Percentiles rank a stretch among this genome's conserved stretches.
Evolutionary conservation across 2,113 vertebrate genomes (phyloP).

Genomic region (Nymphicus hollandicus): DNA sequence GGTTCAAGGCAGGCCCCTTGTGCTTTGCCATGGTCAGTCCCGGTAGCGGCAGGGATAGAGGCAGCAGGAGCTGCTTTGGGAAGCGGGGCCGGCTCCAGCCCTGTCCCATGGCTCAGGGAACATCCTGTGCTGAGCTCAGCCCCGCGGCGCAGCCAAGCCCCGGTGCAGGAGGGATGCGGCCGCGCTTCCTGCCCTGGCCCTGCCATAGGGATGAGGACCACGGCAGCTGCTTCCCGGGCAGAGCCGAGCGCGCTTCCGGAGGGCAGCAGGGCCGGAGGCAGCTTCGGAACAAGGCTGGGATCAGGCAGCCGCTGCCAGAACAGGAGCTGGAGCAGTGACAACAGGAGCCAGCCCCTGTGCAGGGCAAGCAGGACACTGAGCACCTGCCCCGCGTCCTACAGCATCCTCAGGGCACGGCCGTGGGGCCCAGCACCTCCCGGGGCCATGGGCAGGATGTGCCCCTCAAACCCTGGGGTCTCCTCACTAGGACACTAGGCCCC

Average conservation of each 20-base stretch:
- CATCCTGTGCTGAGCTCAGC: slow-evolving; percentile 11
- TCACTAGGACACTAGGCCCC: neutral
- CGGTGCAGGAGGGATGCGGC: neutral
- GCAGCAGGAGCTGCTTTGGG: neutral
- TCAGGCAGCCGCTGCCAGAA: neutral
- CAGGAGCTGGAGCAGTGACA: fast-evolving
- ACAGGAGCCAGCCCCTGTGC: neutral
- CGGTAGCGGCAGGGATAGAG: neutral
- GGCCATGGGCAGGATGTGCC: neutral
- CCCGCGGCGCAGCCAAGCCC: neutral
- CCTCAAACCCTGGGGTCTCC: fast-evolving
- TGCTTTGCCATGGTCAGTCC: fast-evolving
- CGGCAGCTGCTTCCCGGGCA: slow-evolving; percentile 9
- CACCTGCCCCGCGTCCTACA: neutral
- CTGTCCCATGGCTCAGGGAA: neutral
- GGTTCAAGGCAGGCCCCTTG: fast-evolving
- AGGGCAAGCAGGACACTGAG: neutral
- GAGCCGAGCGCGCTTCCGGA: neutral
- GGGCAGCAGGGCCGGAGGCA: neutral
- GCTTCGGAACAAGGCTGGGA: neutral
- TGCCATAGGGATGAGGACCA: neutral
- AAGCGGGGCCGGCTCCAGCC: neutral
- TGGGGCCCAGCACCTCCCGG: neutral
- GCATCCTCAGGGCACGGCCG: fast-evolving
- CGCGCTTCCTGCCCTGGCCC: neutral